Evolutionary conservation across 1,140 invertebrate species (phyloP).

Genomic region (Euwallacea similis): DNA sequence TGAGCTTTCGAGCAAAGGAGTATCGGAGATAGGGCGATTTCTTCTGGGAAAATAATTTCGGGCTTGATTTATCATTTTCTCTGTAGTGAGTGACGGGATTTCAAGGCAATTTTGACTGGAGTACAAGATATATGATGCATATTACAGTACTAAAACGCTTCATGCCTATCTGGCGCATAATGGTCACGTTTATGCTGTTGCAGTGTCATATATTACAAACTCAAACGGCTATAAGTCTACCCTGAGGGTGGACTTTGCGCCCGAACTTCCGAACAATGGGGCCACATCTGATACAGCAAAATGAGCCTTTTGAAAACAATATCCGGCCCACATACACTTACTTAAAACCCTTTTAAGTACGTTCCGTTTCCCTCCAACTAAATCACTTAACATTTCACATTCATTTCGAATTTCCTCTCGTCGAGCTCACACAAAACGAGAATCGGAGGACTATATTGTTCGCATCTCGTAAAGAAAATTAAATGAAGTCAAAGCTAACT

Average conservation of each 20-base stretch:
- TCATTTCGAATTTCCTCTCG: conserved; percentile 16
- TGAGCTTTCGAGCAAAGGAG: neutral
- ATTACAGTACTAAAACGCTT: too few relatives aligned
- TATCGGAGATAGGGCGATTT: neutral
- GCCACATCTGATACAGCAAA: too few relatives aligned
- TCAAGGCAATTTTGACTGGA: too few relatives aligned
- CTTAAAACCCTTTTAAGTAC: conserved; percentile 3
- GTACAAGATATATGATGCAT: too few relatives aligned
- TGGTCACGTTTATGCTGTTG: too few relatives aligned
- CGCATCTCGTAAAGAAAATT: conserved; percentile 27
- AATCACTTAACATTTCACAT: conserved; percentile 21
- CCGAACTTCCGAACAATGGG: too few relatives aligned
- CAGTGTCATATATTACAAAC: too few relatives aligned
- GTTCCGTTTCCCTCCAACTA: conserved; percentile 9
- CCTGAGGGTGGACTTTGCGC: too few relatives aligned
- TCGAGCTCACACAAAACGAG: conserved; percentile 1
- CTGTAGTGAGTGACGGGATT: too few relatives aligned
- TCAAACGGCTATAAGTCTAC: too few relatives aligned
- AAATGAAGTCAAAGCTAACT: conserved; percentile 31
- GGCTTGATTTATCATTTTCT: neutral
- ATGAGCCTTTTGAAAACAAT: neutral
- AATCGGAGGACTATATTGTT: conserved; percentile 20
- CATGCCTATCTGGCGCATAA: too few relatives aligned
- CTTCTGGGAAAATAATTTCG: conserved; percentile 1
- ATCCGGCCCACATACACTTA: neutral